These are phyloP conservation scores for Embiotoca jacksoni DNA, from an alignment of 2,113 vertebrate genomes.

Conservation along the genomic window DNA sequence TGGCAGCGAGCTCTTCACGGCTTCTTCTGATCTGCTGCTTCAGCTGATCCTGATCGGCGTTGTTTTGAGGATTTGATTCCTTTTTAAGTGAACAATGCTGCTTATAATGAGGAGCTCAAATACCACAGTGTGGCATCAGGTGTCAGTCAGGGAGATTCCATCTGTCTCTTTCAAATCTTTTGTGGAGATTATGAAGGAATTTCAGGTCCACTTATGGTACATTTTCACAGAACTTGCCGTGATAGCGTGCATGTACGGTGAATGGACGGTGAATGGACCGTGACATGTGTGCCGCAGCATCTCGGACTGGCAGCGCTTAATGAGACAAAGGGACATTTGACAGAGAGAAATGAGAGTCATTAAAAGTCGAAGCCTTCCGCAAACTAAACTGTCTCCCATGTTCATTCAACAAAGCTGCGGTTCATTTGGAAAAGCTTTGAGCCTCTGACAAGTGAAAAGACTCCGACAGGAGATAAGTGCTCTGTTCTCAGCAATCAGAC, in stretches of 20 bases:
- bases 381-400: slow-evolving; percentile 46
- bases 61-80: no score
- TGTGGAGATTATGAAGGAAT: not conserved
- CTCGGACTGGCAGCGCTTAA: slow-evolving; percentile 10
- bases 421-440: slow-evolving; percentile 60
- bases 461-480: slow-evolving; percentile 63
- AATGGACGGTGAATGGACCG: not conserved
- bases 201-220: not conserved
- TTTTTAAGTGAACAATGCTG: slow-evolving; percentile 14
- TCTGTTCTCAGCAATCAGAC: slow-evolving; percentile 35
- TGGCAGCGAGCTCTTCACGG: no score
- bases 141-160: not conserved
- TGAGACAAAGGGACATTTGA: slow-evolving; percentile 58
- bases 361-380: slow-evolving; percentile 57
- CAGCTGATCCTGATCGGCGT: no score
- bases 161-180: not conserved
- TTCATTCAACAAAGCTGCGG: slow-evolving; percentile 67
- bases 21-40: no score
- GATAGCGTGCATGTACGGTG: not conserved
- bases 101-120: not conserved
- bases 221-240: not conserved
- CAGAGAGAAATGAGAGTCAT: slow-evolving; percentile 57
- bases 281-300: not conserved
- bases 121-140: slow-evolving; percentile 21
- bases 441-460: slow-evolving; percentile 48